phyloP scores from a whole-genome alignment of 2,797 vertebrate species.

The Siniperca obscura region DNA sequence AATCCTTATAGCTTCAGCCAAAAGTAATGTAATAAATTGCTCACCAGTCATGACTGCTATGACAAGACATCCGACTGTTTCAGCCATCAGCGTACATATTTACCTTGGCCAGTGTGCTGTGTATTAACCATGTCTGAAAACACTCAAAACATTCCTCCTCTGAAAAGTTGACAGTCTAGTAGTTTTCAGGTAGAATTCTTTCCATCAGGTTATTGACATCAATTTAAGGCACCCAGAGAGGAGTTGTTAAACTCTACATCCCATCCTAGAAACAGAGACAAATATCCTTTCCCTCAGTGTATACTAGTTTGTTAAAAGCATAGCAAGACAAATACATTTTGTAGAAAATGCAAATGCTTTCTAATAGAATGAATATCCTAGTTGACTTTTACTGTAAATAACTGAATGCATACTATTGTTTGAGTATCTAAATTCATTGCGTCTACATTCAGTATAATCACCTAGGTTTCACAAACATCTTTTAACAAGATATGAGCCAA shows the following conservation, averaged over 20 bases:
- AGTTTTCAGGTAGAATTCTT: conserved; percentile 60
- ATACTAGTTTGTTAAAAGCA: conserved; percentile 3
- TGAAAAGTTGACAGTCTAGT: conserved; percentile 41
- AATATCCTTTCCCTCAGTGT: conserved; percentile 8
- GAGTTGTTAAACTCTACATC: conserved; percentile 41
- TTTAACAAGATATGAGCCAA: background rate
- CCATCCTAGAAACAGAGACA: conserved; percentile 46
- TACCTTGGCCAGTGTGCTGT: conserved; percentile 62
- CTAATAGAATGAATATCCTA: background rate
- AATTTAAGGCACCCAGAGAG: conserved; percentile 28
- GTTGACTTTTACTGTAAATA: background rate
- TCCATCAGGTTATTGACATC: conserved; percentile 54
- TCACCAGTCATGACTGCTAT: conserved; percentile 42
- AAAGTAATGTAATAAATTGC: conserved; percentile 58
- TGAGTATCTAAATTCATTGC: background rate
- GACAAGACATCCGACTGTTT: conserved; percentile 71
- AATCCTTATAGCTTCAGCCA: conserved; percentile 33
- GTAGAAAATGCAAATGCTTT: background rate
- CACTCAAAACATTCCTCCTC: conserved; percentile 50
- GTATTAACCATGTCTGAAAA: conserved; percentile 54
- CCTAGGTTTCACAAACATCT: background rate
- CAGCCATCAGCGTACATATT: conserved; percentile 60
- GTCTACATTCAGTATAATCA: background rate
- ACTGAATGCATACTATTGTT: background rate
- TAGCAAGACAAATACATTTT: background rate